These are phyloP conservation scores for Scaptomyza hsui DNA, from an alignment of 1,140 invertebrate species.

Conservation along the genomic window DNA sequence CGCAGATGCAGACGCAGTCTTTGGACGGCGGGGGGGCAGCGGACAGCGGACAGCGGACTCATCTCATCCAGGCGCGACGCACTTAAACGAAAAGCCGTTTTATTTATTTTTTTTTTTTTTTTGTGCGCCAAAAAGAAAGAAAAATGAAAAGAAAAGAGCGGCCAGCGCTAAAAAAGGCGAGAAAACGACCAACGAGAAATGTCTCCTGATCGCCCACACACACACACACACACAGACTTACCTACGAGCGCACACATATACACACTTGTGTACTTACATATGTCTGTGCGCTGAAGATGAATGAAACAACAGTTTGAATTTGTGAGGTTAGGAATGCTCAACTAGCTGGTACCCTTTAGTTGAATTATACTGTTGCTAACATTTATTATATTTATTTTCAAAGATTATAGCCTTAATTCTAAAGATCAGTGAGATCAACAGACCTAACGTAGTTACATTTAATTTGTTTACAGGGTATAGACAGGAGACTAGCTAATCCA, in stretches of 20 bases:
- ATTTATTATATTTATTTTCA: not conserved
- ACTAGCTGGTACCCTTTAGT: not conserved
- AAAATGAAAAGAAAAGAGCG: slow-evolving; percentile 36
- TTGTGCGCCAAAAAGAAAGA: slow-evolving; percentile 58
- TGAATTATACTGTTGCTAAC: too few relatives aligned
- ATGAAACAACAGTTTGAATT: slow-evolving; percentile 43
- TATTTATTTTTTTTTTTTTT: slow-evolving; percentile 57
- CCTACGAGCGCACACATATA: not conserved
- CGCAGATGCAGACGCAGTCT: slow-evolving; percentile 3
- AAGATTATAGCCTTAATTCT: too few relatives aligned
- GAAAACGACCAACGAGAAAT: slow-evolving; percentile 62
- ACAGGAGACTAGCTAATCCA: not conserved
- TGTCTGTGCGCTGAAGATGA: slow-evolving; percentile 27
- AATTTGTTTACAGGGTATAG: slow-evolving; percentile 1
- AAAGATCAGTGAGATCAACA: too few relatives aligned
- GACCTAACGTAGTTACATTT: too few relatives aligned
- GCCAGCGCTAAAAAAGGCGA: slow-evolving; percentile 49
- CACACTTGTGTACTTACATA: not conserved
- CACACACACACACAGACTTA: not conserved
- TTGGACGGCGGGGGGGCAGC: not conserved
- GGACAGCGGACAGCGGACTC: slow-evolving; percentile 12
- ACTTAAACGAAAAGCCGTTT: slow-evolving; percentile 61
- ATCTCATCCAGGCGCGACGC: slow-evolving; percentile 53
- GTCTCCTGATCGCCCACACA: slow-evolving; percentile 46
- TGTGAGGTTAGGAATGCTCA: not conserved